Base-by-base conservation (phyloP, 2,888 invertebrate species). In the Deilephila porcellus region DNA sequence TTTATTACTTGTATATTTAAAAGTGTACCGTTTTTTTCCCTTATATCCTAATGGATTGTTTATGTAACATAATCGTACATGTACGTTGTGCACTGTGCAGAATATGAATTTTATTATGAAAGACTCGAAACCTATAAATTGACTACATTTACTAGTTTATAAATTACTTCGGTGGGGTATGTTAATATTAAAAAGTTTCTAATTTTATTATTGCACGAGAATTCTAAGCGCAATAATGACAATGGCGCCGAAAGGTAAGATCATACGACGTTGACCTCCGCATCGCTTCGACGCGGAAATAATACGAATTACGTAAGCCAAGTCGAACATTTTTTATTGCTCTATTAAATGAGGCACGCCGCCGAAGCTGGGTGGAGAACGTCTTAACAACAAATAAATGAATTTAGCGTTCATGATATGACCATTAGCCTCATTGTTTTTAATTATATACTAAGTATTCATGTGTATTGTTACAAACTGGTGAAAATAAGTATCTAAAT, bases 271-370 rank as follows among this genome's bases (percentile, higher is more conserved):
- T 87, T 91, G 91, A 92, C 90, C 91, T 92, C 90, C 85, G 84
- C 78, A 82, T 85, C 84, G 89, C 89, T 87, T 86, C 86, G 90
- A 92, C 90, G 90, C 93, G 94, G 94, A 94, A 93, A 94, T 93
- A 93, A 92, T 91, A 91, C 87, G 88, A 89, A 90, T 93, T 93
- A 93, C 94, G 94, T 93, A 94, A 94, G 92, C 90, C 84, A 84
- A 91, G 92, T 92, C 93, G 93, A 93, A 92, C 91, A 91, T 93
- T 94, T 94, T 94, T 94, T 94, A 94, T 93, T 92, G 91, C 92
- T 90, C 91, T 88, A 93, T 93, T 92, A 93, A 93, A 93, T 91
- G 93, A 93, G 93, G 94, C 93, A 92, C 93, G 88, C 89, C 85
- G 90, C 85, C 88, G 85, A 83, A 86, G 85, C 82, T 88, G 93